Evolutionary conservation across 1,140 invertebrate species (phyloP).

Genomic region (Lutraria rhynchaena): DNA sequence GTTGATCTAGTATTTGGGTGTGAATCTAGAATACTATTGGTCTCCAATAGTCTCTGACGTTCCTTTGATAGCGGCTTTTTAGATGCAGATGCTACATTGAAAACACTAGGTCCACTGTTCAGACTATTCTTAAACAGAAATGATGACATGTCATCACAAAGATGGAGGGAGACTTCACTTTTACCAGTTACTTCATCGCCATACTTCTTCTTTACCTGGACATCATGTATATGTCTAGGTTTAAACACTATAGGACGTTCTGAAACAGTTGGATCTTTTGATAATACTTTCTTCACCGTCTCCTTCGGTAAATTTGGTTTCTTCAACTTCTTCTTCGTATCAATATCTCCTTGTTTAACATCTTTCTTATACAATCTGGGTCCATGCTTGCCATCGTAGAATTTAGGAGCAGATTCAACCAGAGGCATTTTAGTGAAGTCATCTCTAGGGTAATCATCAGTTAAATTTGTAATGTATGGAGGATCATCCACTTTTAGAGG

Average conservation of each 20-base stretch:
- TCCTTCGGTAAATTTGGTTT: conserved; percentile 72
- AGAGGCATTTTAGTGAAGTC: conserved; percentile 78
- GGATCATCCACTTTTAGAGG: conserved; percentile 71
- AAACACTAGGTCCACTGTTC: conserved; percentile 30
- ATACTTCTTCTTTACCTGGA: conserved; percentile 77
- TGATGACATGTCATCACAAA: conserved; percentile 76
- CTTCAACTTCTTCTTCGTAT: conserved; percentile 64
- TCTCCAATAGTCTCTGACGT: conserved; percentile 31
- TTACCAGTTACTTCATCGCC: conserved; percentile 64
- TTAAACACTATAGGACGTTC: conserved; percentile 79
- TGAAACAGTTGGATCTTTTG: conserved; percentile 62
- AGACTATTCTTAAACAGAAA: conserved; percentile 73
- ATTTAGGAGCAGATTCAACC: conserved; percentile 69
- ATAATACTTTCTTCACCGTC: conserved; percentile 64
- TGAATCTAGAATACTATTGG: conserved; percentile 40
- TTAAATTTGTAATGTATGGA: conserved; percentile 75
- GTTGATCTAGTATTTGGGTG: conserved; percentile 42
- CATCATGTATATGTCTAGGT: conserved; percentile 76
- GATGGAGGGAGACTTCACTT: conserved; percentile 73
- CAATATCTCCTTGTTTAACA: conserved; percentile 65
- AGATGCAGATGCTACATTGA: conserved; percentile 11
- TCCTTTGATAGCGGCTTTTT: conserved; percentile 16
- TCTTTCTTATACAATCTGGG: conserved; percentile 55
- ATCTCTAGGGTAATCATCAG: conserved; percentile 79
- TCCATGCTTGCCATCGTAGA: conserved; percentile 72